phyloP scores from a whole-genome alignment of 2,888 invertebrate genomes.

The Thereva unica region DNA sequence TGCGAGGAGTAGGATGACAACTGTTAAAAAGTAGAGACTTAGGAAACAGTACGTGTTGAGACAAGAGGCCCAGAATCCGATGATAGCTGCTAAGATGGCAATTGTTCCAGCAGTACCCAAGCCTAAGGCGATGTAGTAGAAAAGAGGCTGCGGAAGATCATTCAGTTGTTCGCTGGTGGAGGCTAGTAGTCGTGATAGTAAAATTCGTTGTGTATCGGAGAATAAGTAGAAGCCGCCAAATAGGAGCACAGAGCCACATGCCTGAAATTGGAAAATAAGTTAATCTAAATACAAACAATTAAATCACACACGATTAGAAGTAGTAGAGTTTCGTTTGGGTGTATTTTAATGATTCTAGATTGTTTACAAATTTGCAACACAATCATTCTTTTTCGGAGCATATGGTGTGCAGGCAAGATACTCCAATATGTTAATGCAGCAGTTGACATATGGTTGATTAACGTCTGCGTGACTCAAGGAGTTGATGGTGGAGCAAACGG shows the following conservation, averaged over 20 bases:
- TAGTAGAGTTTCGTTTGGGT: background rate
- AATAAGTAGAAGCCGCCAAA: slow-evolving; percentile 73
- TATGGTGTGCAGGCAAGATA: too few species aligned
- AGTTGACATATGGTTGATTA: too few species aligned
- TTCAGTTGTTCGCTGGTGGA: slow-evolving; percentile 61
- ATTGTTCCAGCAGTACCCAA: slow-evolving; percentile 71
- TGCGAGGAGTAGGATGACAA: slow-evolving; percentile 68
- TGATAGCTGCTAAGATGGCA: slow-evolving; percentile 69
- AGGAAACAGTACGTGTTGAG: slow-evolving; percentile 74
- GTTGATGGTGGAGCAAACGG: too few species aligned
- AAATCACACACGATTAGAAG: background rate
- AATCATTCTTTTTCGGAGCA: too few species aligned
- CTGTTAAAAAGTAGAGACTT: slow-evolving; percentile 73
- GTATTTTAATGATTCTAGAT: background rate
- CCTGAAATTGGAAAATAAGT: slow-evolving; percentile 59
- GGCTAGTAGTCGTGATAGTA: slow-evolving; percentile 72
- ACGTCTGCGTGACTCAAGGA: too few species aligned
- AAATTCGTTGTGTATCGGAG: slow-evolving; percentile 70
- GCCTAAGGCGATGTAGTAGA: slow-evolving; percentile 76
- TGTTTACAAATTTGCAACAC: too few species aligned
- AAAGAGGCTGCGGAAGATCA: slow-evolving; percentile 70
- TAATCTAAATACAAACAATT: background rate
- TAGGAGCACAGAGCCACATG: slow-evolving; percentile 72
- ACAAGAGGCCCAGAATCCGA: slow-evolving; percentile 83
- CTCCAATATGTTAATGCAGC: too few species aligned